Conservation (phyloP, 2,888 invertebrate species). For the Dioctria rufipes region DNA sequence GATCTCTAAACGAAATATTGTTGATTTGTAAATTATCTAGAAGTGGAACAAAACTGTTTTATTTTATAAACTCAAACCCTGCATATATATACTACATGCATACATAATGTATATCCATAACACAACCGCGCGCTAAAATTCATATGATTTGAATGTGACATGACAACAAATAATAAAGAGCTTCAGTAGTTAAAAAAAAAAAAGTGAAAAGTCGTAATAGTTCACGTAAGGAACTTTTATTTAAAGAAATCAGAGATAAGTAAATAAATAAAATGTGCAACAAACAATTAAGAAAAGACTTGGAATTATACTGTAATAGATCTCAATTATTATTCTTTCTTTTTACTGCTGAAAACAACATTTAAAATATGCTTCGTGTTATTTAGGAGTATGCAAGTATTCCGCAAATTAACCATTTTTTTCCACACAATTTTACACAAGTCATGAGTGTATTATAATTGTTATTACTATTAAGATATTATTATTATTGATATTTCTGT, state of each 20-base stretch:
- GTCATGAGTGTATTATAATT: constrained; percentile 38
- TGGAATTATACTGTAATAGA: constrained; percentile 35
- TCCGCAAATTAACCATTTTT: constrained; percentile 33
- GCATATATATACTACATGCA: background rate
- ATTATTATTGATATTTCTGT: too few species aligned
- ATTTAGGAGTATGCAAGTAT: background rate
- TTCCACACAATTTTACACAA: constrained; percentile 17
- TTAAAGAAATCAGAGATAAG: constrained; percentile 12
- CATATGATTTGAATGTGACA: constrained; percentile 26
- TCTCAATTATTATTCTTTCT: constrained; percentile 1
- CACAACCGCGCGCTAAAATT: background rate
- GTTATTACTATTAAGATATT: background rate
- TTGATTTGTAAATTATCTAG: constrained; percentile 3
- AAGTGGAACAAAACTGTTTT: background rate
- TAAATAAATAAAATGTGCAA: constrained; percentile 19
- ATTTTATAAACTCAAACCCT: background rate
- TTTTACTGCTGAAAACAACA: constrained; percentile 22
- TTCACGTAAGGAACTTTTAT: constrained; percentile 45
- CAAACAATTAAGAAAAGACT: constrained; percentile 45
- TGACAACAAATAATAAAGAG: constrained; percentile 46
- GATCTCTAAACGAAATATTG: constrained; percentile 13
- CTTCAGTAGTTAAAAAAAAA: constrained; percentile 47
- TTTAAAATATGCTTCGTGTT: constrained; percentile 1
- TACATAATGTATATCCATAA: background rate
- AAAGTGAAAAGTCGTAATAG: constrained; percentile 27